Evolutionary conservation across 2,113 vertebrate species (phyloP), one percentile per base, ranked within the genome.

Genomic region (Carettochelys insculpta): DNA sequence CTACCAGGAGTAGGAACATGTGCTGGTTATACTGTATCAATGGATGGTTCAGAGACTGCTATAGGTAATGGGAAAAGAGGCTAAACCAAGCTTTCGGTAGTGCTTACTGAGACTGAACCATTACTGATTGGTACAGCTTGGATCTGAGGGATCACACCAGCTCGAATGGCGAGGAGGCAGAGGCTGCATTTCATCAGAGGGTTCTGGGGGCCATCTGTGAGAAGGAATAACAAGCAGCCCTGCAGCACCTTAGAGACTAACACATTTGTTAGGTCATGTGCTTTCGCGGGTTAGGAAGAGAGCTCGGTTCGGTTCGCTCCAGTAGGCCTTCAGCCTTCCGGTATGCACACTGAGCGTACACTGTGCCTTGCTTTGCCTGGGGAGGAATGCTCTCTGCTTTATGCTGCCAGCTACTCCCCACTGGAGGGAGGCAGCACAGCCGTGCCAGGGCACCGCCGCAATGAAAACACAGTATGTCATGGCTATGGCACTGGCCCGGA

Each of bases 351-450:
- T 2, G 54, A 71, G 87, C 41, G 77, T 11, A 4, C 31, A 47
- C 51, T 38, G 9, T 43, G 82, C 29, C 1, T 73, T 1, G 2
- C 0, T 27, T 5, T 0, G 17, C 53, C 1, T 0, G 19, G 8
- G 85, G 87, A 58, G 77, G n/a, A 88, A 6, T 0, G 0, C 54
- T 24, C 53, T 38, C 45, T 29, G 86, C 76, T 2, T 0, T 1
- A 58, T 31, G n/a, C 19, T 61, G 38, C 53, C 50, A 8, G 24
- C 41, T 45, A 16, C 71, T 2, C 11, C 61, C n/a, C 20, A 77
- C 22, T 38, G 61, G 34, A 68, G 0, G 1, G 31, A 4, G 11
- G 61, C 48, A 80, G 79, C 1, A 0, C 20, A 45, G 83, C 77
- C 0, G 0, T 16, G 29, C 56, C 20, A 6, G 17, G 68, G 85